Base-by-base conservation (phyloP, 2,113 vertebrate genomes). In the Clarias magur region DNA sequence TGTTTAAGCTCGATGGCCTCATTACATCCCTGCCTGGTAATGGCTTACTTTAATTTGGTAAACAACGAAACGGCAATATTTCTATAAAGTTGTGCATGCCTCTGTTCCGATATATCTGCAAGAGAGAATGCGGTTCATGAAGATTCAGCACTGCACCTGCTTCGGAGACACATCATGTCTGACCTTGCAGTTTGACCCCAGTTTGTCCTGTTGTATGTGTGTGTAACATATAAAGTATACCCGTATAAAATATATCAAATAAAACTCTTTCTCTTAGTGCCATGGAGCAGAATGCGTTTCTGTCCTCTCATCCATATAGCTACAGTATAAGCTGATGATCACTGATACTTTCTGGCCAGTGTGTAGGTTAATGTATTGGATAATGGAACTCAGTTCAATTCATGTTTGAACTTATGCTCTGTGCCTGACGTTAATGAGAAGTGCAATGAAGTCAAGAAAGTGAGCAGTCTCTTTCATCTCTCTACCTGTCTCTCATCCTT, bases 401-500 rank as follows among this genome's bases (percentile, higher is more conserved):
- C 38, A 23, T 34, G 81, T 83, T 65, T 83, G 62, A 67, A 82
- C 15, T 25, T 48, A 0, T 21, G 15, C 60, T 59, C 38, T 59
- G 30, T 68, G 15, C 17, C 17, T 53, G 27, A 60, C 80, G 54
- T 68, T 54, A 85, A 85, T 67, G 60, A 67, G n/a, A 57, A 17
- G 17, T 11, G 3, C 13, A 80, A 79, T 79, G 16, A 83, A 56
- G 42, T 85, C n/a, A 85, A 80, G 60, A 80, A 78, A 80, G n/a
- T 70, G 27, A 80, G 76, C 76, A 68, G 68, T 38, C 60, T 59
- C 76, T 86, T 80, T 78, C 85, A 86, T 80, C 59, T 30, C 7
- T 54, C 57, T 27, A 85, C 73, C 48, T 59, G 62, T 80, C 76
- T 34, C 53, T 80, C 48, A 68, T 42, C 27, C 27, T 67, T 79